phyloP scores from a whole-genome alignment of 1,140 invertebrate species.

The Hycleus phaleratus region DNA sequence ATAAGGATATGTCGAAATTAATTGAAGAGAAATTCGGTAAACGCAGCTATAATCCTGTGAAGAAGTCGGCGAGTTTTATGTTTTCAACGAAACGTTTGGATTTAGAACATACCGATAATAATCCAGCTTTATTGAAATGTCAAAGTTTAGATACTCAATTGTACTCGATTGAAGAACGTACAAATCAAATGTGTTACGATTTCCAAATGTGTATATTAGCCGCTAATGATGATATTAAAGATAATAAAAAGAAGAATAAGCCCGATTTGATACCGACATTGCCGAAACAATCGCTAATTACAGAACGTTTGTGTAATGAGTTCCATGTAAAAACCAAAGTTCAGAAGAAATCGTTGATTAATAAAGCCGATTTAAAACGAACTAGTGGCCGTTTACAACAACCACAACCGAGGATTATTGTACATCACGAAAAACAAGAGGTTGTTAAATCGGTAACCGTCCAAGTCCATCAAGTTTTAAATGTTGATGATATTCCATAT shows the following conservation, averaged over 20 bases:
- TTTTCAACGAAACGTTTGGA: slow-evolving; percentile 31
- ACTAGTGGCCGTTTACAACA: not conserved
- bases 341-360: slow-evolving; percentile 22
- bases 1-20: slow-evolving; percentile 37
- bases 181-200: slow-evolving; percentile 10
- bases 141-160: slow-evolving; percentile 34
- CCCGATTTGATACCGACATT: slow-evolving; percentile 34
- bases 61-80: slow-evolving; percentile 37
- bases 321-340: slow-evolving; percentile 37
- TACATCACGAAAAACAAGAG: not conserved
- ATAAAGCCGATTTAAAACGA: not conserved
- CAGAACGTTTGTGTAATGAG: slow-evolving; percentile 31
- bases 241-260: slow-evolving; percentile 12
- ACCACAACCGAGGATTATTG: no score
- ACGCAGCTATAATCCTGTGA: slow-evolving; percentile 33
- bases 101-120: slow-evolving; percentile 22
- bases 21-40: slow-evolving; percentile 35
- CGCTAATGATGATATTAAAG: slow-evolving; percentile 19
- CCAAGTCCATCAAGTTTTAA: slow-evolving; percentile 24
- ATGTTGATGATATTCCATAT: slow-evolving; percentile 33
- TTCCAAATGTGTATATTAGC: slow-evolving; percentile 36
- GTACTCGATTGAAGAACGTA: slow-evolving; percentile 18
- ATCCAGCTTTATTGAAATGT: slow-evolving; percentile 32
- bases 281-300: slow-evolving; percentile 32
- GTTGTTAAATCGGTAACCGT: slow-evolving; percentile 24